phyloP scores from a whole-genome alignment of 2,797 vertebrate species.

The Crax fasciolata region DNA sequence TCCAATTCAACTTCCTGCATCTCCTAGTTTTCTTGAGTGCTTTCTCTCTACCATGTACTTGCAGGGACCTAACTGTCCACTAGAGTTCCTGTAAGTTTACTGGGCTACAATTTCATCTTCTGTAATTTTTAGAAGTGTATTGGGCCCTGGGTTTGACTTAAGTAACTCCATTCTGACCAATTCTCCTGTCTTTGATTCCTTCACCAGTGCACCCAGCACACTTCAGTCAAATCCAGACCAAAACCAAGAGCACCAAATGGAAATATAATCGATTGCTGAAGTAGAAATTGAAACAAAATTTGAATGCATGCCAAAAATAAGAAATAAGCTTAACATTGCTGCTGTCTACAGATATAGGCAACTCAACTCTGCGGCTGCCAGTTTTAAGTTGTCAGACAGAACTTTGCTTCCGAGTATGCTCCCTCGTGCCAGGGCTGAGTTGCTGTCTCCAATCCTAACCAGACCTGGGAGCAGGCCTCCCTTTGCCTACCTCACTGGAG shows the following conservation, averaged over 20 bases:
- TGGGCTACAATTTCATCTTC: neutral
- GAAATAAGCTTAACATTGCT: neutral
- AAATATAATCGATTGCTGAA: neutral
- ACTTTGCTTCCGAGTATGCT: neutral
- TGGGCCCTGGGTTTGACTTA: neutral
- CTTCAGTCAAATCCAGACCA: neutral
- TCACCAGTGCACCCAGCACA: neutral
- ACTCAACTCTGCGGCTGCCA: neutral
- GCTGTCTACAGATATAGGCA: neutral
- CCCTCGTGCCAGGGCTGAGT: neutral
- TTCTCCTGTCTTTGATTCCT: neutral
- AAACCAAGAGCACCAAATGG: neutral
- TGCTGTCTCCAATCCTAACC: neutral
- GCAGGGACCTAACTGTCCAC: neutral
- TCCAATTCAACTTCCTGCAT: neutral
- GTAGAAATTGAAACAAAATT: neutral
- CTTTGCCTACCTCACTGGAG: neutral
- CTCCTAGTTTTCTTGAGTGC: neutral
- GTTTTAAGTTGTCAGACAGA: neutral
- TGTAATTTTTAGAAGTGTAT: neutral
- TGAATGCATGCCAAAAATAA: neutral
- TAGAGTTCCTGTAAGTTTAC: fast-evolving
- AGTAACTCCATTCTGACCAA: neutral
- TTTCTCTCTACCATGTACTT: neutral
- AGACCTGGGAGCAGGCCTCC: neutral